Base-by-base conservation (phyloP, 2,113 vertebrate genomes). In the Prochilodus magdalenae region DNA sequence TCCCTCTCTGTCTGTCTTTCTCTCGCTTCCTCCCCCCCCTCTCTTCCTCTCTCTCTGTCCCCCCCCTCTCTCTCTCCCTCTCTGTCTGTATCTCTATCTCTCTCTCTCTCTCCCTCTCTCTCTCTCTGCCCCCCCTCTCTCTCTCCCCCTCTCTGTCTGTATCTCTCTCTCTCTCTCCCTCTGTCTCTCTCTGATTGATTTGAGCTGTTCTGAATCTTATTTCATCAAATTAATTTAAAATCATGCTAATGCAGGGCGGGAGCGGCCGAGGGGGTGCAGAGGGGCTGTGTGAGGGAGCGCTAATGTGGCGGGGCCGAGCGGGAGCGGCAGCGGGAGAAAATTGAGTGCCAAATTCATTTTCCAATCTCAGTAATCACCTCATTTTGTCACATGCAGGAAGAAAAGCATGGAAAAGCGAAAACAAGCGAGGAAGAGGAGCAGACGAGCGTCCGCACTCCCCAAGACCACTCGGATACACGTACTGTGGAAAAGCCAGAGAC, bases 271-370 rank as follows among this genome's bases (percentile, higher is more conserved):
- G 67, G 33, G 20, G 33, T 55, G 70, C 16, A 53, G 59, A 73
- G 59, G 33, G 49, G 66, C 49, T 79, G 75, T 59, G 40, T 73
- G 27, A 44, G 60, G 8, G 75, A 53, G 75, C 29, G 29, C 27
- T 62, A 62, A 77, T 71, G 74, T 66, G 40, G 7, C 30, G 8
- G 69, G 67, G 69, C 57, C 60, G n/a, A 57, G 29, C 59, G 33
- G 30, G 74, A 44, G 30, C 62, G 57, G n/a, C 44, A 26, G 29
- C 12, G 10, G 62, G 70, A 73, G 75, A 73, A 78, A 79, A 74
- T 40, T n/a, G 76, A 79, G 57, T 73, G 75, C 62, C 59, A 78
- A 73, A 83, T 65, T 77, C 81, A 72, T 80, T 80, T 66, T 75
- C 81, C 67, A 83, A 30, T 44, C 81, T 78, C 36, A 22, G 47